Conservation (phyloP, 1,140 invertebrate species). For the Phthorimaea operculella region DNA sequence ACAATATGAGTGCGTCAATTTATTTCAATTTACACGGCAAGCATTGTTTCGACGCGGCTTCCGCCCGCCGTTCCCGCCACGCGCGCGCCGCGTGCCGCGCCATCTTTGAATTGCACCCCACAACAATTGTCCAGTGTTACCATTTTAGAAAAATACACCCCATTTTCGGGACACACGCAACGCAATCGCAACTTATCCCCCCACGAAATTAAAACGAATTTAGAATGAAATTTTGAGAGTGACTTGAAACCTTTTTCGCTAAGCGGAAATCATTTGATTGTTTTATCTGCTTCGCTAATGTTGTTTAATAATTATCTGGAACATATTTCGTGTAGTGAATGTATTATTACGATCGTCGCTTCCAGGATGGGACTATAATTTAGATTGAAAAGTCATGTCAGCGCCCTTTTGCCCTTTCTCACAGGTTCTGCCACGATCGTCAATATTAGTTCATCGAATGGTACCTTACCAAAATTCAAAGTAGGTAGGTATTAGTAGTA, state of each 20-base stretch:
- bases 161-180: conserved; percentile 7
- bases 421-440: no score
- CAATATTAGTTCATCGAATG: no score
- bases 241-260: conserved; percentile 15
- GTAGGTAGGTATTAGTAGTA: no score
- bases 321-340: conserved; percentile 36
- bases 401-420: not conserved
- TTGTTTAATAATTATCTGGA: conserved; percentile 59
- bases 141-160: conserved; percentile 36
- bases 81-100: conserved; percentile 57
- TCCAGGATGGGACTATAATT: conserved; percentile 34
- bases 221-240: not conserved
- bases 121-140: conserved; percentile 45
- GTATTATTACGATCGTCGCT: conserved; percentile 27
- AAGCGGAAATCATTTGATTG: conserved; percentile 30
- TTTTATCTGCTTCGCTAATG: conserved; percentile 56
- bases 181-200: not conserved
- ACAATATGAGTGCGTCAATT: conserved; percentile 58
- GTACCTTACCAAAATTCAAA: no score
- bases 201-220: not conserved
- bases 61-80: conserved; percentile 57
- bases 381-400: conserved; percentile 42
- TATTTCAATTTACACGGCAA: conserved; percentile 64
- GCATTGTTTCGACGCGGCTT: conserved; percentile 60
- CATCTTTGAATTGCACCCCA: conserved; percentile 59